These are phyloP conservation scores for Onychostruthus taczanowskii DNA, from an alignment of 2,113 vertebrate genomes.

Conservation along the genomic window DNA sequence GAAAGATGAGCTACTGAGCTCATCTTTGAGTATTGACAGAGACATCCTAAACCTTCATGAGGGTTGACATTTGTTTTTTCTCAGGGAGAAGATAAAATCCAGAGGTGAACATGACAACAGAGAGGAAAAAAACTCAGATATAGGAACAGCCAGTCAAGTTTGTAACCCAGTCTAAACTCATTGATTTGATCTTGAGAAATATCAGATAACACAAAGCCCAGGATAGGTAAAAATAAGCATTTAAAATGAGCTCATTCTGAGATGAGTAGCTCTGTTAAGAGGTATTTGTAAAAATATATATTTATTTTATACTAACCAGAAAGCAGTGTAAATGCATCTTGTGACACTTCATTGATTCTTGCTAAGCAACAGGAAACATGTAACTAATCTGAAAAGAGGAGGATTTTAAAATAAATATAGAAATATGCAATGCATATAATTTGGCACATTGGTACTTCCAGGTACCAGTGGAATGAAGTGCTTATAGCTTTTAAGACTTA, in stretches of 20 bases:
- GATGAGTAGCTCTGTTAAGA: background rate
- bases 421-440: background rate
- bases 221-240: background rate
- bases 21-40: background rate
- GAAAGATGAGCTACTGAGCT: background rate
- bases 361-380: background rate
- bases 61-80: background rate
- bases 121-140: background rate
- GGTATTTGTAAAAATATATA: background rate
- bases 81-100: background rate
- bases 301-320: background rate
- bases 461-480: background rate
- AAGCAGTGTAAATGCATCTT: background rate
- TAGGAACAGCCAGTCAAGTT: background rate
- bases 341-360: background rate
- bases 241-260: background rate
- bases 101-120: background rate
- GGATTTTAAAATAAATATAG: background rate
- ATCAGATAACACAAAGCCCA: background rate
- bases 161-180: background rate
- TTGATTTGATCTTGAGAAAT: background rate
- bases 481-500: background rate
- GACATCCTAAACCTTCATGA: background rate
- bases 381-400: background rate
- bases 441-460: background rate